phyloP scores from a whole-genome alignment of 1,140 invertebrate genomes.

The Lepidurus apus region DNA sequence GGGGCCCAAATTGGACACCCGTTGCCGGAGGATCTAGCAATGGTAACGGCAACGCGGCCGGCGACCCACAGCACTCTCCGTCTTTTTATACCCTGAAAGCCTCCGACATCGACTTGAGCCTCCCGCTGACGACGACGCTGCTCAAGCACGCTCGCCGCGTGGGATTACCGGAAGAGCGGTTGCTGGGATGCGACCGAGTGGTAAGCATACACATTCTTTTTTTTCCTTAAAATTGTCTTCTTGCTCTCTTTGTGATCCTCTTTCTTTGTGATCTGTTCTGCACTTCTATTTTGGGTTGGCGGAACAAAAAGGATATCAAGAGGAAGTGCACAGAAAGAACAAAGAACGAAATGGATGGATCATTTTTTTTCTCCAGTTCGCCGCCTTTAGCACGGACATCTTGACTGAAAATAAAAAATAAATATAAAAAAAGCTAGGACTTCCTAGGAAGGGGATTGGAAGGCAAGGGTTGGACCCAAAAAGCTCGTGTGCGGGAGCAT shows the following conservation, averaged over 20 bases:
- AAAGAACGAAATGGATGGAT: not conserved
- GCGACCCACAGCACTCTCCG: conserved; percentile 24
- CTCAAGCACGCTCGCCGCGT: conserved; percentile 55
- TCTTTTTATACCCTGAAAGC: conserved; percentile 35
- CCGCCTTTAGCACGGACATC: too few relatives aligned
- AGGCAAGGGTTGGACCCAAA: too few relatives aligned
- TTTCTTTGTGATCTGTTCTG: not conserved
- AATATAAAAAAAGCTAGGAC: too few relatives aligned
- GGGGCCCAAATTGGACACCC: conserved; percentile 39
- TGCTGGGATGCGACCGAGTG: conserved; percentile 29
- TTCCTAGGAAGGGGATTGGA: too few relatives aligned
- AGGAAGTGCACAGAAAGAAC: not conserved
- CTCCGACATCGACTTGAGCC: conserved; percentile 64
- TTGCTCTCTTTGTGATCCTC: too few relatives aligned
- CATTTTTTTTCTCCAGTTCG: too few relatives aligned
- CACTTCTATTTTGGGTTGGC: not conserved
- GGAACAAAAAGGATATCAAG: too few relatives aligned
- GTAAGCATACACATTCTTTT: conserved; percentile 24
- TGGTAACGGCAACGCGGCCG: conserved; percentile 40
- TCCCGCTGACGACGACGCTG: conserved; percentile 79
- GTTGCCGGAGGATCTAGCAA: conserved; percentile 37
- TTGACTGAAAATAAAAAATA: too few relatives aligned
- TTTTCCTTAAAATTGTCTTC: not conserved
- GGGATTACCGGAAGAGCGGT: conserved; percentile 35
- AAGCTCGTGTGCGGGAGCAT: too few relatives aligned